Percentiles rank a stretch among this genome's conserved stretches.
Conservation (phyloP, 1,140 invertebrate genomes). For the Orius insidiosus region DNA sequence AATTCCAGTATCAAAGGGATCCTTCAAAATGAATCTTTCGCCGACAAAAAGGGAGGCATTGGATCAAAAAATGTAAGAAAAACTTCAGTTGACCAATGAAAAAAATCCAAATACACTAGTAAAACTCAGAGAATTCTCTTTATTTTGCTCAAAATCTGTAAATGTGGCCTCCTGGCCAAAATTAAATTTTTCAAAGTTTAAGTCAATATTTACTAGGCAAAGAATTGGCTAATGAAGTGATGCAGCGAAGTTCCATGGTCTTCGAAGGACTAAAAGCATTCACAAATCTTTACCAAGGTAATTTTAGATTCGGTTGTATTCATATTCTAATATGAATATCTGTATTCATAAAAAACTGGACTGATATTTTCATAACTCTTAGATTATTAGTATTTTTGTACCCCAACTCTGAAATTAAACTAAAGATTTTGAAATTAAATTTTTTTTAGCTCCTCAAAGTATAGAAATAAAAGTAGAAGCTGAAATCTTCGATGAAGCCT, state of each 20-base stretch:
- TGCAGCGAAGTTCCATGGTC: slow-evolving; percentile 25
- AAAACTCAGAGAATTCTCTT: slow-evolving; percentile 1
- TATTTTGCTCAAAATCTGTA: not conserved
- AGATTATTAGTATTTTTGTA: not conserved
- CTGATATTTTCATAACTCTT: not conserved
- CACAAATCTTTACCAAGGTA: slow-evolving; percentile 10
- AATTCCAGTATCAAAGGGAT: slow-evolving; percentile 40
- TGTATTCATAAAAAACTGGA: not conserved
- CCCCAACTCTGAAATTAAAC: not conserved
- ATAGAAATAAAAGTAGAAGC: not conserved
- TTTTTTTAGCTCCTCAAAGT: not conserved
- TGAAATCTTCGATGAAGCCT: too few species aligned
- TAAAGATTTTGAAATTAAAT: not conserved
- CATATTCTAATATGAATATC: too few species aligned
- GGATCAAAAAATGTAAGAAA: not conserved
- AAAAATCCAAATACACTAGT: not conserved
- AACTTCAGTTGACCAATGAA: not conserved
- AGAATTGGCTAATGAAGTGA: slow-evolving; percentile 21
- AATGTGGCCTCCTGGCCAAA: too few species aligned
- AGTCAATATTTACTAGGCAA: slow-evolving; percentile 12
- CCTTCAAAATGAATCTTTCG: not conserved
- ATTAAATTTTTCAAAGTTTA: slow-evolving; percentile 16
- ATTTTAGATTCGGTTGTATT: too few species aligned
- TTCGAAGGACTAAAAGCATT: slow-evolving; percentile 24
- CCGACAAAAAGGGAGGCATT: not conserved